phyloP scores from a whole-genome alignment of 2,888 invertebrate genomes.

The Matsumyia berberina region DNA sequence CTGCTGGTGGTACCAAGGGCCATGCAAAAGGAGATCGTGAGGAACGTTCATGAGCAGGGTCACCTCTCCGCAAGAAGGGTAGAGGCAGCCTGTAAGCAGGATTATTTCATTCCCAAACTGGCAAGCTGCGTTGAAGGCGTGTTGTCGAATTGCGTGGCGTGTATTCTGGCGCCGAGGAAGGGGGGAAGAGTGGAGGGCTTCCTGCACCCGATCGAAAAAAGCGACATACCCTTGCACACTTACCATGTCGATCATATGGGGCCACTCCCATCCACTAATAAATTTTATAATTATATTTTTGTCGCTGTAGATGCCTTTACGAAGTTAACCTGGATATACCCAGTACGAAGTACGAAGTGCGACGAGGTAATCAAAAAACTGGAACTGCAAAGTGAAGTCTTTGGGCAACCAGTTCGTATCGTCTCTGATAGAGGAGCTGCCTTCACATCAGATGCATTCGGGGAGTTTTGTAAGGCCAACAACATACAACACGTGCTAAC shows the following conservation, averaged over 20 bases:
- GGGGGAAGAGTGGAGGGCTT: constrained; percentile 80
- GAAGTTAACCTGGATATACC: constrained; percentile 80
- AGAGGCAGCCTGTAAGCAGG: constrained; percentile 12
- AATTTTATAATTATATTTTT: constrained; percentile 80
- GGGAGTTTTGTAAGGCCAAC: constrained; percentile 79
- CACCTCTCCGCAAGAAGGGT: constrained; percentile 6
- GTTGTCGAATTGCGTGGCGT: constrained; percentile 38
- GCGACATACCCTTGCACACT: constrained; percentile 78
- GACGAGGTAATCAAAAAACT: constrained; percentile 79
- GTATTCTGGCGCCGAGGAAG: constrained; percentile 49
- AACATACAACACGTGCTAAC: constrained; percentile 79
- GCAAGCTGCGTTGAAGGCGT: background rate
- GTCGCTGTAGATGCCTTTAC: constrained; percentile 79
- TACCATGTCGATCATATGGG: constrained; percentile 80
- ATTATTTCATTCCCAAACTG: constrained; percentile 23
- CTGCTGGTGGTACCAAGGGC: constrained; percentile 37
- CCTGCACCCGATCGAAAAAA: constrained; percentile 79
- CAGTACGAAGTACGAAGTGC: constrained; percentile 77
- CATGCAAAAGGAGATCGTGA: constrained; percentile 34
- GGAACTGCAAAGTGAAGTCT: constrained; percentile 77
- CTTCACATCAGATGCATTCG: constrained; percentile 80
- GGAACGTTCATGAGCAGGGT: constrained; percentile 17
- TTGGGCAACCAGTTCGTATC: constrained; percentile 81
- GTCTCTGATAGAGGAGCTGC: constrained; percentile 81
- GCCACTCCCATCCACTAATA: constrained; percentile 78